Base-by-base conservation (phyloP, 2,888 invertebrate species). In the Napeogenes sylphis region DNA sequence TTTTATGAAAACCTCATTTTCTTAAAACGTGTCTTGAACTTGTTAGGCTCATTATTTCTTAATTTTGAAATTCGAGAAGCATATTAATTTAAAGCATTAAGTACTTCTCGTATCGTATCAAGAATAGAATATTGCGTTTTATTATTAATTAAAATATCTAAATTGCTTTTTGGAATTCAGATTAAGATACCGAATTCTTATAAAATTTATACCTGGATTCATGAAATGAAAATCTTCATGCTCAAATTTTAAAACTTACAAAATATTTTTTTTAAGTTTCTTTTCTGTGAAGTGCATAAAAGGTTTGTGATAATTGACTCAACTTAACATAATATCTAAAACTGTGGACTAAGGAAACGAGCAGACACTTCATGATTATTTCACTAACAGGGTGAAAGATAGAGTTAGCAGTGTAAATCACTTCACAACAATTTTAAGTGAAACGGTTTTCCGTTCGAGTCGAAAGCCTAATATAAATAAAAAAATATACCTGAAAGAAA, bases 111-210 rank as follows among this genome's bases (percentile, higher is more conserved):
- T 21, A 61, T 45, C 57, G 54, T 10, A 64, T 38, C 42, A n/a
- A n/a, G n/a, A n/a, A 61, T 45, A 59, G 59, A 56, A 75, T 74
- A 77, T 76, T 55, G 56, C 56, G 56, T 74, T 77, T 76, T 74
- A 69, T 65, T 71, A 77, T 78, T 70, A 74, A 72, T 68, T 69
- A 71, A 76, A 81, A 80, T 82, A 81, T 78, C 75, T 83, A 84
- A 84, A 85, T 82, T 82, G 80, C 79, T 80, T 81, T 78, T 78
- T 81, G 82, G 81, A 83, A 78, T 83, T 81, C 81, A 80, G 83
- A 83, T 82, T 84, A 79, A 82, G 84, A 78, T 74, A 68, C 63
- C 75, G 75, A 77, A 80, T 77, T 80, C 77, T 73, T 72, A 75
- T 75, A 75, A 73, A 73, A 80, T 75, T 74, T 81, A 79, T 75